These are phyloP conservation scores for Hetaerina titia DNA, from an alignment of 2,888 invertebrate species.

Conservation along the genomic window DNA sequence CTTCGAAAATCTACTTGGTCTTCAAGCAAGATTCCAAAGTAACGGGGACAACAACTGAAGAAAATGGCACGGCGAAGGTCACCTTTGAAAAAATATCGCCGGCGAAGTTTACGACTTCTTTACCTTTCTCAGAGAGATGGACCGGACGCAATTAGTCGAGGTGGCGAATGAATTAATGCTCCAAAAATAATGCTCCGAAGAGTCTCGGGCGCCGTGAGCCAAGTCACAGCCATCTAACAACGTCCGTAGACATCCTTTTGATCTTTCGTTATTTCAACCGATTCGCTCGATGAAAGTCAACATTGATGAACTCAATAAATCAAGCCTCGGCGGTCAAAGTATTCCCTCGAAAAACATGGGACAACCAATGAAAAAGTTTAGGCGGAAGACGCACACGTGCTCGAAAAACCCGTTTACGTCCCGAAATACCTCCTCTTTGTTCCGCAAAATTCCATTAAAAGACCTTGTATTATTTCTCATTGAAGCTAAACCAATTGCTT, in stretches of 20 bases:
- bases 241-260: neutral
- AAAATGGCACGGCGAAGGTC: neutral
- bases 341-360: too few species aligned
- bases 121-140: slow-evolving; percentile 39
- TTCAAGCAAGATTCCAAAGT: neutral
- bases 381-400: too few species aligned
- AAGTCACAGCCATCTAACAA: neutral
- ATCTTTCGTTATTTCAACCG: neutral
- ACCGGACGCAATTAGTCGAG: slow-evolving; percentile 49
- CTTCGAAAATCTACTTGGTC: neutral
- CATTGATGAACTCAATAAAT: neutral
- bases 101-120: slow-evolving; percentile 40
- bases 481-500: too few species aligned
- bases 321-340: too few species aligned
- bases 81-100: slow-evolving; percentile 9
- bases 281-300: neutral
- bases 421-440: too few species aligned
- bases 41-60: neutral
- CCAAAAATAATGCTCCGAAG: slow-evolving; percentile 37
- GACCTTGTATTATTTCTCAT: too few species aligned
- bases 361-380: too few species aligned
- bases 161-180: slow-evolving; percentile 58
- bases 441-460: too few species aligned
- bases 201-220: neutral
- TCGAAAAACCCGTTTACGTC: too few species aligned